Evolutionary conservation across 2,113 vertebrate species (phyloP).

Genomic region (Atlantisia rogersi): DNA sequence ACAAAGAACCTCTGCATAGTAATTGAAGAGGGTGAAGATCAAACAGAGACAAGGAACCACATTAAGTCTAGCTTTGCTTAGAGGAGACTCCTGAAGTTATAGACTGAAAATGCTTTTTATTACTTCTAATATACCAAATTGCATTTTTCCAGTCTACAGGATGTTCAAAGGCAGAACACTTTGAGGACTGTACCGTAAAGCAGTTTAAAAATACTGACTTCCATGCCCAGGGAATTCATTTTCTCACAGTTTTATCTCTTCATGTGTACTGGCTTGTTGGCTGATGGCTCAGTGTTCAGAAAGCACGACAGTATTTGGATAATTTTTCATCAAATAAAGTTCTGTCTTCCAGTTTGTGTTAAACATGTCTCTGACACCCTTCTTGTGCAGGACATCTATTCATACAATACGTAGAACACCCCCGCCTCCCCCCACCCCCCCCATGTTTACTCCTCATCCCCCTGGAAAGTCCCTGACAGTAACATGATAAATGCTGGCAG

Average conservation of each 20-base stretch:
- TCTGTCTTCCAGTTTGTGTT: not conserved
- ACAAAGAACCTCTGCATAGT: rapidly evolving
- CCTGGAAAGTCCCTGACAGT: not conserved
- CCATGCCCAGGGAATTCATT: rapidly evolving
- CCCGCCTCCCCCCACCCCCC: too few species aligned
- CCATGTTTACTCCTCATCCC: not conserved
- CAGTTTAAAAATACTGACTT: not conserved
- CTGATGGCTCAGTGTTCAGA: not conserved
- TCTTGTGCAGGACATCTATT: not conserved
- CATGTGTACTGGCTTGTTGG: not conserved
- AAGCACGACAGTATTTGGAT: not conserved
- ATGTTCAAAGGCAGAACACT: not conserved
- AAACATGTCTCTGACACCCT: not conserved
- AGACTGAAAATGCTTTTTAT: not conserved
- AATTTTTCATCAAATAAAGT: not conserved
- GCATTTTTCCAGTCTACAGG: not conserved
- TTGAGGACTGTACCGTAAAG: rapidly evolving
- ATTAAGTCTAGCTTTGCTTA: not conserved
- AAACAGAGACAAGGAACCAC: not conserved
- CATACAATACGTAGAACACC: not conserved
- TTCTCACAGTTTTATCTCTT: not conserved
- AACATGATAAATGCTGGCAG: not conserved
- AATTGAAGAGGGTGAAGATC: not conserved
- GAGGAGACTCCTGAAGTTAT: not conserved
- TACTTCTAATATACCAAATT: not conserved